phyloP scores from a whole-genome alignment of 2,888 invertebrate genomes.

The Mesorhabditis sp. region DNA sequence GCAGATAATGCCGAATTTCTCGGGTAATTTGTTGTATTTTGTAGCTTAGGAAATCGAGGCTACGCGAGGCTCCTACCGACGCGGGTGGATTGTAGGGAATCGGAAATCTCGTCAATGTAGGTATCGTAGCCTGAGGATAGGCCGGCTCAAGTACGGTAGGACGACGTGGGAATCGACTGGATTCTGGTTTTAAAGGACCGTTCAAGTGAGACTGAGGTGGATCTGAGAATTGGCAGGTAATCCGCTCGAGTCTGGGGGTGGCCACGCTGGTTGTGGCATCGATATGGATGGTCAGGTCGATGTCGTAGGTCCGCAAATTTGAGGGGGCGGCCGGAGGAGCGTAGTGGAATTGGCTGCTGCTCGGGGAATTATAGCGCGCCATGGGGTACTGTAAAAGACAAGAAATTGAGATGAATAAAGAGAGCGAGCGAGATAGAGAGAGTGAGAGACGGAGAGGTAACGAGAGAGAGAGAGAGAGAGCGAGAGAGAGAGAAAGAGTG shows the following conservation, averaged over 20 bases:
- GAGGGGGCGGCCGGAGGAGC: background rate
- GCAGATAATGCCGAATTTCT: background rate
- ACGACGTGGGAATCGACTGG: no score
- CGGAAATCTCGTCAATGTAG: no score
- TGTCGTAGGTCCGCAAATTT: slow-evolving; percentile 21
- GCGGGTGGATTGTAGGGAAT: no score
- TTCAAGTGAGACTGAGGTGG: background rate
- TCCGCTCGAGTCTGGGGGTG: slow-evolving; percentile 9
- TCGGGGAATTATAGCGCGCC: background rate
- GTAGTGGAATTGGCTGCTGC: slow-evolving; percentile 6
- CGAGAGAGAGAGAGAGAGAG: slow-evolving; percentile 7
- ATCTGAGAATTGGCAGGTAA: slow-evolving; percentile 15
- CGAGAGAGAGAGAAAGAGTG: background rate
- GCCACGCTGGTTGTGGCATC: slow-evolving; percentile 8
- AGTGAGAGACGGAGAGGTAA: slow-evolving; percentile 3
- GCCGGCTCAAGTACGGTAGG: no score
- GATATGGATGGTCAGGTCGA: slow-evolving; percentile 19
- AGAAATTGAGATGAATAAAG: slow-evolving; percentile 5
- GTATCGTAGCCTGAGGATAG: no score
- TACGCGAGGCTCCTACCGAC: no score
- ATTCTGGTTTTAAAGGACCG: no score
- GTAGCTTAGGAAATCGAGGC: no score
- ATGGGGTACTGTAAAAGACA: background rate
- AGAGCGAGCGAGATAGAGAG: slow-evolving; percentile 12
- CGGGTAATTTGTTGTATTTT: no score